Conservation (phyloP, 2,113 vertebrate genomes). For the Rhinogobius similis region DNA sequence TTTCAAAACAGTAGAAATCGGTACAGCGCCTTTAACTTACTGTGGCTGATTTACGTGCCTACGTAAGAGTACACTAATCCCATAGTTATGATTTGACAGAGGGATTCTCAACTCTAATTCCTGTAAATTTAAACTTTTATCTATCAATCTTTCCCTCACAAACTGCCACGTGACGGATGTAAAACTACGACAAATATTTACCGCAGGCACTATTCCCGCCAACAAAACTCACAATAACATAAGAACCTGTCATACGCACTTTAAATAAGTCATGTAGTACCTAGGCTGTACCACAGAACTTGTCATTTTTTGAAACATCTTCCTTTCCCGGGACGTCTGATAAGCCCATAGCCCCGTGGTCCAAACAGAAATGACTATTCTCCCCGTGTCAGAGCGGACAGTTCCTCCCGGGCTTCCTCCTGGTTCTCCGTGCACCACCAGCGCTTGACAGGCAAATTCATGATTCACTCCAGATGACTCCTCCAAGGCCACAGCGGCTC, state of each 20-base stretch:
- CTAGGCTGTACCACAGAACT: not conserved
- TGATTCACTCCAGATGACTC: conserved; percentile 42
- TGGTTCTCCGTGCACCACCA: conserved; percentile 23
- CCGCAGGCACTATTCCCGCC: no score
- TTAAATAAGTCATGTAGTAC: not conserved
- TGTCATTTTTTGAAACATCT: conserved; percentile 10
- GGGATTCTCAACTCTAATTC: no score
- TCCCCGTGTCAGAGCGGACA: conserved; percentile 45
- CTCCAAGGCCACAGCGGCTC: conserved; percentile 34
- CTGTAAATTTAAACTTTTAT: no score
- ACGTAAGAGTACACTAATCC: no score
- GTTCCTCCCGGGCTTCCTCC: conserved; percentile 7
- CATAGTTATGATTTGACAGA: no score
- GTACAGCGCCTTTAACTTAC: no score
- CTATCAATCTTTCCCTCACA: no score
- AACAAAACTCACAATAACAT: no score
- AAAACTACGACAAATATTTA: no score
- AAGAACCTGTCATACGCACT: not conserved
- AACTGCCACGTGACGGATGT: no score
- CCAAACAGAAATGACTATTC: conserved; percentile 35
- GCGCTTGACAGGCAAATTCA: conserved; percentile 33
- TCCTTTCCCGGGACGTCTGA: not conserved
- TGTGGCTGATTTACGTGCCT: no score
- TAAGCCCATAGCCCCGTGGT: conserved; percentile 15
- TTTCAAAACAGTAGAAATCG: no score